Conservation (phyloP, 1,140 invertebrate species). For the Gryllus bimaculatus region DNA sequence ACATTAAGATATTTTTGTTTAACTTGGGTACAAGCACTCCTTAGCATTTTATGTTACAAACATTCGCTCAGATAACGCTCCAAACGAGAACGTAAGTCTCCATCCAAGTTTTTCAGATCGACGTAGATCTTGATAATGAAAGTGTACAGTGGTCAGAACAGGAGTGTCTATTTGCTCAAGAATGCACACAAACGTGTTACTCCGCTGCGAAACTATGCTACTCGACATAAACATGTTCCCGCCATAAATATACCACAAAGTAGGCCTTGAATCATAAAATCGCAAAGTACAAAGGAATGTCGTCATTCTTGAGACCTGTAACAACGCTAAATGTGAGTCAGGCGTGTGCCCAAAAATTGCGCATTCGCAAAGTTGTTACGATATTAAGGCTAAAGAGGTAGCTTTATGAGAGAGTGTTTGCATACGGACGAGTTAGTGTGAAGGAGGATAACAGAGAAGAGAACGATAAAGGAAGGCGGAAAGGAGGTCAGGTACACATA, state of each 20-base stretch:
- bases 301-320: neutral
- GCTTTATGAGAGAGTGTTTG: neutral
- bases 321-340: neutral
- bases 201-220: neutral
- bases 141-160: neutral
- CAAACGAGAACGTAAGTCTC: too few species aligned
- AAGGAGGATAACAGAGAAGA: neutral
- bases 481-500: neutral
- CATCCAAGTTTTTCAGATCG: too few species aligned
- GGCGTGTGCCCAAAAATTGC: neutral
- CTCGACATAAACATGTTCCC: neutral
- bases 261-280: neutral
- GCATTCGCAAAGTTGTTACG: neutral
- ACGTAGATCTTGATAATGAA: too few species aligned
- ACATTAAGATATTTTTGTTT: too few species aligned
- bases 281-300: neutral
- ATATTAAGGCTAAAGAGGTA: neutral
- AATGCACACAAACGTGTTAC: neutral
- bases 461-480: neutral
- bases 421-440: neutral
- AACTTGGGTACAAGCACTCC: too few species aligned
- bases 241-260: neutral
- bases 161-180: neutral
- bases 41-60: too few species aligned
- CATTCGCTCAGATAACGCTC: too few species aligned